Base-by-base conservation (phyloP, 2,113 vertebrate genomes). In the Dicrurus megarhynchus region DNA sequence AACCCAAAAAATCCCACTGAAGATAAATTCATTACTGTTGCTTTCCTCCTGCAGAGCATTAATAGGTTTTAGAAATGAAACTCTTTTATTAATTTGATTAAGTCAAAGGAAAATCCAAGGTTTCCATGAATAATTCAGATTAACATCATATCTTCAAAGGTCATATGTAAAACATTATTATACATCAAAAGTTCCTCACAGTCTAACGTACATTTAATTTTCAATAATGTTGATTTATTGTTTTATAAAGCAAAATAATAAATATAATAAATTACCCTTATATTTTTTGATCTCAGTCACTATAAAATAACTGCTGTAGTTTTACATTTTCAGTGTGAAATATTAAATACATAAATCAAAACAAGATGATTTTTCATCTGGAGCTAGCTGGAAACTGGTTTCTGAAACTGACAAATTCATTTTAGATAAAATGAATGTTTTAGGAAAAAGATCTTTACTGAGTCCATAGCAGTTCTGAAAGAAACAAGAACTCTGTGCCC, bases 331-430 rank as follows among this genome's bases (percentile, higher is more conserved):
- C 97, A 97, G 97, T 98, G 98, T 98, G 98, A 99, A 99, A 98
- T 99, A 99, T 99, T 99, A 99, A 99, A 99, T 98, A 97, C 98
- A 99, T 99, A 99, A 99, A 99, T 99, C 99, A 99, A 97, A 98
- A 98, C 97, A 98, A 98, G 98, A 98, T 98, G 98, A 98, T 98
- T 98, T 98, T 98, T 98, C 98, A 98, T 97, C 96, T 97, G 93
- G 96, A 98, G 95, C 98, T 95, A 98, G 97, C 98, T 93, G 89
- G 94, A 97, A 97, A 95, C 98, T 97, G 97, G 97, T 98, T 98
- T 97, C 97, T 97, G 95, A 97, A 97, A 97, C 97, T 98, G 98
- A 99, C 98, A 99, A 99, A 99, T 98, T 98, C 97, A 98, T 99
- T 99, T 98, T 98, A 95, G 97, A 97, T 96, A 95, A 97, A 98